Conservation (phyloP, 2,113 vertebrate species). For the Pagrus major region DNA sequence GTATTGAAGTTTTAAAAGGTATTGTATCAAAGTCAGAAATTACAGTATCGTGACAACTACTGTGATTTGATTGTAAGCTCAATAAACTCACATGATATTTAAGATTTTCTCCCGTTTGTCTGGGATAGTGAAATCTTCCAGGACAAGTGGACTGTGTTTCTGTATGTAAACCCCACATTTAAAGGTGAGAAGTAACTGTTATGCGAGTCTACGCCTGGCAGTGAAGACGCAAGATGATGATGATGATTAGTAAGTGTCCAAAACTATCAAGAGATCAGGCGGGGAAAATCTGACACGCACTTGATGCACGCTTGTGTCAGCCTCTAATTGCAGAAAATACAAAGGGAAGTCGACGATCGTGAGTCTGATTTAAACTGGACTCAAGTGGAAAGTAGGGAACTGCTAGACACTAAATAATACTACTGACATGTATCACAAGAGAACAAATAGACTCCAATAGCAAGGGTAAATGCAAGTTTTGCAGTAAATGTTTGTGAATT, state of each 20-base stretch:
- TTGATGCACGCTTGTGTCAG: not conserved
- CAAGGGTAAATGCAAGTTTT: not conserved
- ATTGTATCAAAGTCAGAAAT: too few relatives aligned
- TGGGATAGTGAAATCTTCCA: too few relatives aligned
- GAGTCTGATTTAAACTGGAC: not conserved
- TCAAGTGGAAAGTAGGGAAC: not conserved
- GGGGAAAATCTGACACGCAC: too few relatives aligned
- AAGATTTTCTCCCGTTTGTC: too few relatives aligned
- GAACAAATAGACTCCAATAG: too few relatives aligned
- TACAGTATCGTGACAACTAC: too few relatives aligned
- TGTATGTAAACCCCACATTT: too few relatives aligned
- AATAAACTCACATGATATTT: too few relatives aligned
- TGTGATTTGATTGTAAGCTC: too few relatives aligned
- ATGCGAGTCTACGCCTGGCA: not conserved
- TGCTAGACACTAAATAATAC: not conserved
- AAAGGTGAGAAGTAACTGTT: not conserved
- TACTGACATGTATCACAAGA: not conserved
- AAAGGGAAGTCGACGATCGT: not conserved
- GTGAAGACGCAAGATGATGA: not conserved
- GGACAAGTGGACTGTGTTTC: too few relatives aligned
- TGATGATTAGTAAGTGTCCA: not conserved
- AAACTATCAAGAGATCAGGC: too few relatives aligned
- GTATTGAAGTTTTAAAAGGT: too few relatives aligned
- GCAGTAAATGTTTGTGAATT: not conserved
- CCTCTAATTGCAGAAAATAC: not conserved